Evolutionary conservation across 2,797 vertebrate genomes (phyloP).

Genomic region (Pterois miles): DNA sequence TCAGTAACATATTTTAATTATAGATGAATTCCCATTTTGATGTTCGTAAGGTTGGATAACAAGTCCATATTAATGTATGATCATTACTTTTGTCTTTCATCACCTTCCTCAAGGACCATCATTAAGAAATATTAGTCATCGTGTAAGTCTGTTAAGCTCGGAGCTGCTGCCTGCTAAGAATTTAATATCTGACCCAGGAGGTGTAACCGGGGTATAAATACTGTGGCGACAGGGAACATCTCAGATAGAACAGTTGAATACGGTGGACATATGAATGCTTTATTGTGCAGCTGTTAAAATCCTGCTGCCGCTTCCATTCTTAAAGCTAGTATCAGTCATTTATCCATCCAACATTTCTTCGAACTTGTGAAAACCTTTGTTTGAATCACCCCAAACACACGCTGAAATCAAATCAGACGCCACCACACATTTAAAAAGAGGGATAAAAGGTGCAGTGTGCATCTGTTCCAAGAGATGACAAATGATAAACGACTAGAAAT

Average conservation of each 20-base stretch:
- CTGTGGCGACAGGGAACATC: not conserved
- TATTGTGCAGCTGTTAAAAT: not conserved
- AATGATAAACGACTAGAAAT: conserved; percentile 4
- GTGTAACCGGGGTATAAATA: conserved; percentile 10
- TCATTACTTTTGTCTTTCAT: conserved; percentile 12
- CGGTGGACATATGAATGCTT: not conserved
- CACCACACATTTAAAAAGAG: too few relatives aligned
- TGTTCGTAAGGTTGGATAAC: not conserved
- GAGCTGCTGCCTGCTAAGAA: conserved; percentile 8
- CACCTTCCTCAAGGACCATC: not conserved
- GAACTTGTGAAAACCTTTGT: not conserved
- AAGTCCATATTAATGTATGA: not conserved
- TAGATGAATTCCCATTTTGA: not conserved
- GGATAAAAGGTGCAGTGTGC: not conserved
- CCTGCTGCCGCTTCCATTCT: not conserved
- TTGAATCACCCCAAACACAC: not conserved
- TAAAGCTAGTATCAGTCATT: not conserved
- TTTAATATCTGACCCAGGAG: conserved; percentile 20
- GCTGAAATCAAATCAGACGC: not conserved
- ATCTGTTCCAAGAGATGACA: not conserved
- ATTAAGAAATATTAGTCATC: conserved; percentile 11
- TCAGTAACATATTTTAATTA: not conserved
- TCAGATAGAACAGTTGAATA: not conserved
- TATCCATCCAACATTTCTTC: not conserved
- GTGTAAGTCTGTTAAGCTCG: conserved; percentile 14